phyloP scores from a whole-genome alignment of 2,797 vertebrate genomes.

The Coregonus sp. region DNA sequence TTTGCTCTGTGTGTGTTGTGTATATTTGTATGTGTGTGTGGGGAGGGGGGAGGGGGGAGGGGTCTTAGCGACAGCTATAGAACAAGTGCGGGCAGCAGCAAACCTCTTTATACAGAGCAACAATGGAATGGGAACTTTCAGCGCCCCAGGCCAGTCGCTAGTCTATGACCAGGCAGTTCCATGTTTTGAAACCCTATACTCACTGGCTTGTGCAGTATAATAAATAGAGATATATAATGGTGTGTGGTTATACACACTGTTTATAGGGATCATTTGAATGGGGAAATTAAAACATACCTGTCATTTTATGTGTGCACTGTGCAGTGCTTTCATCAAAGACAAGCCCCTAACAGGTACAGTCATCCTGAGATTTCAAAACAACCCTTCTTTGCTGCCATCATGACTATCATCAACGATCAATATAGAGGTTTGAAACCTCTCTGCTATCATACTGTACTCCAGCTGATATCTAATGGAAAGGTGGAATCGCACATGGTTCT shows the following conservation, averaged over 20 bases:
- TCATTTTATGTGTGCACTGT: background rate
- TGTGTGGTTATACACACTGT: background rate
- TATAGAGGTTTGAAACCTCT: background rate
- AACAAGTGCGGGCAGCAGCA: constrained; percentile 34
- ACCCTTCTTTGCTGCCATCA: background rate
- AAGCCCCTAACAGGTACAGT: background rate
- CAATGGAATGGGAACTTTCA: constrained; percentile 8
- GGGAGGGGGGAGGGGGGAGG: too few relatives aligned
- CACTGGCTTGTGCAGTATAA: background rate
- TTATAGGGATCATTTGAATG: background rate
- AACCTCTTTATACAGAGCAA: constrained; percentile 18
- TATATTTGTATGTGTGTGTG: background rate
- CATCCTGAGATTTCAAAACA: background rate
- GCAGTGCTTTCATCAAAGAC: background rate
- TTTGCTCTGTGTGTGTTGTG: constrained; percentile 36
- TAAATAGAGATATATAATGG: background rate
- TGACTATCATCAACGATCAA: background rate
- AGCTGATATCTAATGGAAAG: constrained; percentile 11
- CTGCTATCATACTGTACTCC: constrained; percentile 2
- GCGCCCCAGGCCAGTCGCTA: background rate
- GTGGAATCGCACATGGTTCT: constrained; percentile 46
- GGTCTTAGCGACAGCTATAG: background rate
- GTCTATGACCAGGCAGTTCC: background rate
- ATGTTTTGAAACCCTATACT: background rate
- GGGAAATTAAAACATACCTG: background rate